Conservation (phyloP, 2,113 vertebrate genomes). For the Pollachius pollachius region DNA sequence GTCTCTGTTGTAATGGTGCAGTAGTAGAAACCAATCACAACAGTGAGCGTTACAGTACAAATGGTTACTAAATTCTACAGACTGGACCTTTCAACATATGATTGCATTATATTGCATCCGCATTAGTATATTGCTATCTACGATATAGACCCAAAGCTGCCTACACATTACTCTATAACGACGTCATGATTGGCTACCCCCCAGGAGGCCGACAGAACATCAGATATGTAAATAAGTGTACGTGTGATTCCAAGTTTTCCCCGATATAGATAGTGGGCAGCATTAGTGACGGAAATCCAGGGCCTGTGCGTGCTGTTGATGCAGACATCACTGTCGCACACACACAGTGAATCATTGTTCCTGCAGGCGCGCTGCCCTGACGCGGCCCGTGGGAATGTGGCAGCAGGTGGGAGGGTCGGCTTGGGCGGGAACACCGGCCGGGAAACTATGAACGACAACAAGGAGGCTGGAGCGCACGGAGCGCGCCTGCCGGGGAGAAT, state of each 20-base stretch:
- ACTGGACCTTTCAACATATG: no score
- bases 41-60: no score
- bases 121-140: no score
- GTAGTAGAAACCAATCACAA: no score
- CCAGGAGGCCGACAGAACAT: no score
- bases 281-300: slow-evolving; percentile 68
- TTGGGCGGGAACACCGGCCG: slow-evolving; percentile 31
- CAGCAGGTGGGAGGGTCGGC: slow-evolving; percentile 49
- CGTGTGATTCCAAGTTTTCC: slow-evolving; percentile 40
- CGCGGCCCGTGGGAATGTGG: slow-evolving; percentile 49
- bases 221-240: no score
- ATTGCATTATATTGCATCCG: no score
- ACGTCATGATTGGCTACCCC: no score
- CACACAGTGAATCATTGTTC: slow-evolving; percentile 67
- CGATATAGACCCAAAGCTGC: no score
- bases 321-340: slow-evolving; percentile 48
- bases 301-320: slow-evolving; percentile 45
- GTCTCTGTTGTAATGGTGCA: no score
- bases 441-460: slow-evolving; percentile 42
- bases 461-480: slow-evolving; percentile 13
- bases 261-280: slow-evolving; percentile 63
- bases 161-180: no score
- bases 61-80: no score
- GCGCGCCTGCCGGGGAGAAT: slow-evolving; percentile 53
- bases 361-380: slow-evolving; percentile 33